phyloP scores from a whole-genome alignment of 2,888 invertebrate genomes.

The Phanerotoma sp. region DNA sequence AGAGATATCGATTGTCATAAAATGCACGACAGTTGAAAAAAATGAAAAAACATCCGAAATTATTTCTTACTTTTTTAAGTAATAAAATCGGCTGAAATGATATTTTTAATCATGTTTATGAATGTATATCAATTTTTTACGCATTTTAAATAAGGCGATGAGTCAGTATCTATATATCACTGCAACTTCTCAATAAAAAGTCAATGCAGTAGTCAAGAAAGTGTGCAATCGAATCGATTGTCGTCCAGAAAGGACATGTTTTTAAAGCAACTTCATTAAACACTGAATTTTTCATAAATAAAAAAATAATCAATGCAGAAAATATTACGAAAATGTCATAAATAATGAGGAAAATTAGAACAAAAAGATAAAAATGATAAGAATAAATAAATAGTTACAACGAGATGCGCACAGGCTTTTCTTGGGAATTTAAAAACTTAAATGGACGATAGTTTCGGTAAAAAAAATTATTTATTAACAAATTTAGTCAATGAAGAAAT shows the following conservation, averaged over 20 bases:
- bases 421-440: background rate
- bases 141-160: background rate
- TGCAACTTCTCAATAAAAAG: constrained; percentile 10
- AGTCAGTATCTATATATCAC: constrained; percentile 6
- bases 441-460: background rate
- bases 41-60: no score
- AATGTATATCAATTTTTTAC: background rate
- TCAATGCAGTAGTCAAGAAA: constrained; percentile 5
- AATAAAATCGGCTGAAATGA: no score
- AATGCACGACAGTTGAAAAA: no score
- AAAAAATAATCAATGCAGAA: background rate
- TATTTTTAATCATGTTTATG: no score
- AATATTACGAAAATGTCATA: no score
- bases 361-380: no score
- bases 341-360: no score
- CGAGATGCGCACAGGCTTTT: background rate
- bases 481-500: background rate
- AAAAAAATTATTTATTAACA: background rate
- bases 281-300: background rate
- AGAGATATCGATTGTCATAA: no score
- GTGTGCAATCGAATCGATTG: constrained; percentile 10
- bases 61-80: no score
- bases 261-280: constrained; percentile 1
- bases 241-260: background rate
- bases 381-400: no score